phyloP scores from a whole-genome alignment of 2,113 vertebrate species.

The Bungarus multicinctus region DNA sequence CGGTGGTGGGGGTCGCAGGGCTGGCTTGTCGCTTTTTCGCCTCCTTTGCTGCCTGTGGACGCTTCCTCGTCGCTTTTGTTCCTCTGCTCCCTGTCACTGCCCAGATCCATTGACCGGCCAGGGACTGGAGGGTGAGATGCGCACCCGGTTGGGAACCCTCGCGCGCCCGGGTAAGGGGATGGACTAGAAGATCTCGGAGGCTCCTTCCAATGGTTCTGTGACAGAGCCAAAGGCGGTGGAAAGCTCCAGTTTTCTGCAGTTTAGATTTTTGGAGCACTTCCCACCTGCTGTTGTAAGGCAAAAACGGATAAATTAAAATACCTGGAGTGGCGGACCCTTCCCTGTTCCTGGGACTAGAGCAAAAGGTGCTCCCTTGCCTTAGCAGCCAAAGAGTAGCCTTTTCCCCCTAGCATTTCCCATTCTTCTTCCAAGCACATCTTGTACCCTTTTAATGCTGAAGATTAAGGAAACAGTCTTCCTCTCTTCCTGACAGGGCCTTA shows the following conservation, averaged over 20 bases:
- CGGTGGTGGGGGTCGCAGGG: background rate
- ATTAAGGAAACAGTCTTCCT: no score
- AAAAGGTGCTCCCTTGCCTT: no score
- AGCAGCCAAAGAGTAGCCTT: no score
- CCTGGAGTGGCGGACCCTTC: background rate
- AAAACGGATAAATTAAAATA: background rate
- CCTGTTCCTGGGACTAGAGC: background rate
- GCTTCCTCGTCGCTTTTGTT: background rate
- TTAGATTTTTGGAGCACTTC: no score
- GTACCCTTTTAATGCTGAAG: no score
- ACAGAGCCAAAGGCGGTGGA: background rate
- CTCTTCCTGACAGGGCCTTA: no score
- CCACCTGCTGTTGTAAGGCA: no score
- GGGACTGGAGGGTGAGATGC: background rate
- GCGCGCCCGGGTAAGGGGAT: background rate
- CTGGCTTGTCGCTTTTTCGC: background rate
- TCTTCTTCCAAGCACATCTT: no score
- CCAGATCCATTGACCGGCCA: background rate
- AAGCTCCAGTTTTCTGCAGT: background rate
- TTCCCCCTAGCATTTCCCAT: no score
- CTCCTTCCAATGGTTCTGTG: no score
- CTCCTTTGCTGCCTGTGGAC: background rate
- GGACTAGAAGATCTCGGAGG: no score
- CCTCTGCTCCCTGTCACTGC: rapidly evolving
- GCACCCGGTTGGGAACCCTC: background rate